Percentiles rank a stretch among this genome's conserved stretches.
Evolutionary conservation across 1,140 invertebrate genomes (phyloP).

Genomic region (Ceratina japonica): DNA sequence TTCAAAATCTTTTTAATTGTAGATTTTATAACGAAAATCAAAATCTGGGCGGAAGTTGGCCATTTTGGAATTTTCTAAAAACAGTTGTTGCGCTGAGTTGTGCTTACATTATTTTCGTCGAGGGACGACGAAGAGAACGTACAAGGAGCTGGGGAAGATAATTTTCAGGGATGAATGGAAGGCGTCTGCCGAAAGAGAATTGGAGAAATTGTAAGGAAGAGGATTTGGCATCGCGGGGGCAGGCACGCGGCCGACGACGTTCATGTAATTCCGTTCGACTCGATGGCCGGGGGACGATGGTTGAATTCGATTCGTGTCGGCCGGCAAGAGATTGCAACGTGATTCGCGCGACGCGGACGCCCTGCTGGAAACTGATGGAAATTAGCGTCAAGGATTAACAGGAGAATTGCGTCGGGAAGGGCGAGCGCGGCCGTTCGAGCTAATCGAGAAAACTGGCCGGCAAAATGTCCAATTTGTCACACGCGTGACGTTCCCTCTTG

Average conservation of each 20-base stretch:
- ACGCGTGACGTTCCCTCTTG: not conserved
- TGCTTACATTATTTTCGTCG: too few species aligned
- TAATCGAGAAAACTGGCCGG: conserved; percentile 32
- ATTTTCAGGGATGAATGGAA: too few species aligned
- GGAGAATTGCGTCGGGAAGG: conserved; percentile 5
- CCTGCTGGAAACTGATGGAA: not conserved
- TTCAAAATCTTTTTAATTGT: too few species aligned
- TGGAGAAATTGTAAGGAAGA: not conserved
- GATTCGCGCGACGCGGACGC: not conserved
- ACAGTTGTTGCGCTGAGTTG: too few species aligned
- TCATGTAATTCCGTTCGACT: conserved; percentile 39
- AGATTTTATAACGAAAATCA: too few species aligned
- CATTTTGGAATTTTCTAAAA: too few species aligned
- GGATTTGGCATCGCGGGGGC: not conserved
- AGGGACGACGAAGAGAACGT: too few species aligned
- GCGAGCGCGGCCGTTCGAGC: not conserved
- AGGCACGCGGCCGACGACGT: conserved; percentile 20
- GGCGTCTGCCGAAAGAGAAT: conserved; percentile 21
- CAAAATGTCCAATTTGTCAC: conserved; percentile 39
- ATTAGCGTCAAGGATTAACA: conserved; percentile 45
- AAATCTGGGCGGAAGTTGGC: too few species aligned
- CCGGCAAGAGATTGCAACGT: conserved; percentile 19
- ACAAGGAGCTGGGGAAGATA: too few species aligned
- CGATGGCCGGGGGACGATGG: not conserved
- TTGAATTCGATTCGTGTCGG: conserved; percentile 39